A percentile compares a stretch with the other conserved stretches of the same genome.
Conservation (phyloP, 2,888 invertebrate genomes). For the Cataglyphis cursor region DNA sequence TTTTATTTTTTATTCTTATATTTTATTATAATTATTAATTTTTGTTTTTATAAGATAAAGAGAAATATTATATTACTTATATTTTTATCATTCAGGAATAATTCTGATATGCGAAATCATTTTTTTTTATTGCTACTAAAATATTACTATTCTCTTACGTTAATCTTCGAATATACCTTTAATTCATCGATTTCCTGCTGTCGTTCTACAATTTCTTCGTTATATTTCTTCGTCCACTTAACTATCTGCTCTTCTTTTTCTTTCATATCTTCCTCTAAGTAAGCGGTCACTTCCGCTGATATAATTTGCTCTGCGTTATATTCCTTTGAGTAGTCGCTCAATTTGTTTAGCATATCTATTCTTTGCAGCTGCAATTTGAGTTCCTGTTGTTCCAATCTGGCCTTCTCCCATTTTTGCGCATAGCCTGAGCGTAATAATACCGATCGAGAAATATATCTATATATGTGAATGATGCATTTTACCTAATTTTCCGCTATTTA, state of each 20-base stretch:
- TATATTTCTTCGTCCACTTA: conserved; percentile 76
- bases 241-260: conserved; percentile 75
- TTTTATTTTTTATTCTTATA: conserved; percentile 3
- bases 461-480: conserved; percentile 6
- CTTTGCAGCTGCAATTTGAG: conserved; percentile 64
- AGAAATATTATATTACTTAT: background rate
- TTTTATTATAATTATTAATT: conserved; percentile 20
- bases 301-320: conserved; percentile 71
- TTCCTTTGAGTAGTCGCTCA: conserved; percentile 62
- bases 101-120: background rate
- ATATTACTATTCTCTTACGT: background rate
- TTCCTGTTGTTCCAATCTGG: conserved; percentile 78
- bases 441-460: background rate
- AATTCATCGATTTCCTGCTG: conserved; percentile 76
- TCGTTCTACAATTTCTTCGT: conserved; percentile 74
- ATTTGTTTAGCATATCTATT: conserved; percentile 66
- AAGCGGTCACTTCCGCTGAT: conserved; percentile 71
- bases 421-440: conserved; percentile 71
- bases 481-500: conserved; percentile 74
- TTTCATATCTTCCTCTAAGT: conserved; percentile 66
- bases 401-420: conserved; percentile 76
- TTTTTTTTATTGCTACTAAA: background rate
- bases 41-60: conserved; percentile 8
- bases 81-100: background rate
- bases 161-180: conserved; percentile 66